phyloP scores from a whole-genome alignment of 1,140 invertebrate species.

The Drosophila parabipectinata region DNA sequence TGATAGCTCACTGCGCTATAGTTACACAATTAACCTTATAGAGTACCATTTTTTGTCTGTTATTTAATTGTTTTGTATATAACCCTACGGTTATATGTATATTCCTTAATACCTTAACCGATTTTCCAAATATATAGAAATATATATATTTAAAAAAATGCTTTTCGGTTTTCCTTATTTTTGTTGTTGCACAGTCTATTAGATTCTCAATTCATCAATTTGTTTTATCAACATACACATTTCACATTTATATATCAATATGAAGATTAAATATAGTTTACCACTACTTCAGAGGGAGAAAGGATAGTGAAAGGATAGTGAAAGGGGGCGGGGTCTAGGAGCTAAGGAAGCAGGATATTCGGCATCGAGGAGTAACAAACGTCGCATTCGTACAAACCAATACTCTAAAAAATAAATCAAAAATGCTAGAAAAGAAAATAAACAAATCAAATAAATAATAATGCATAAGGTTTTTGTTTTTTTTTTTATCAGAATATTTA shows the following conservation, averaged over 20 bases:
- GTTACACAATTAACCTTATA: slow-evolving; percentile 55
- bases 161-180: slow-evolving; percentile 46
- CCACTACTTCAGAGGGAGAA: slow-evolving; percentile 11
- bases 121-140: slow-evolving; percentile 65
- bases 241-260: slow-evolving; percentile 57
- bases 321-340: not conserved
- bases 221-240: slow-evolving; percentile 75
- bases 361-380: slow-evolving; percentile 23
- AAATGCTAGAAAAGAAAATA: slow-evolving; percentile 35
- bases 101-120: slow-evolving; percentile 23
- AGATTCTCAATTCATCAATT: slow-evolving; percentile 82
- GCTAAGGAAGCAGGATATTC: slow-evolving; percentile 20
- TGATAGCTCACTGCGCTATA: slow-evolving; percentile 58
- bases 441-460: slow-evolving; percentile 30
- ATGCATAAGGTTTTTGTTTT: slow-evolving; percentile 28
- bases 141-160: slow-evolving; percentile 71
- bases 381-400: slow-evolving; percentile 34
- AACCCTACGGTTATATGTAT: slow-evolving; percentile 8
- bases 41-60: not conserved
- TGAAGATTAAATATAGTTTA: slow-evolving; percentile 49
- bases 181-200: slow-evolving; percentile 78
- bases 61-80: slow-evolving; percentile 28
- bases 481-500: slow-evolving; percentile 59
- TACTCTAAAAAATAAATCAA: slow-evolving; percentile 10
- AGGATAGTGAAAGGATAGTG: not conserved